phyloP scores from a whole-genome alignment of 1,140 invertebrate species.

The Pristionchus pacificus region DNA sequence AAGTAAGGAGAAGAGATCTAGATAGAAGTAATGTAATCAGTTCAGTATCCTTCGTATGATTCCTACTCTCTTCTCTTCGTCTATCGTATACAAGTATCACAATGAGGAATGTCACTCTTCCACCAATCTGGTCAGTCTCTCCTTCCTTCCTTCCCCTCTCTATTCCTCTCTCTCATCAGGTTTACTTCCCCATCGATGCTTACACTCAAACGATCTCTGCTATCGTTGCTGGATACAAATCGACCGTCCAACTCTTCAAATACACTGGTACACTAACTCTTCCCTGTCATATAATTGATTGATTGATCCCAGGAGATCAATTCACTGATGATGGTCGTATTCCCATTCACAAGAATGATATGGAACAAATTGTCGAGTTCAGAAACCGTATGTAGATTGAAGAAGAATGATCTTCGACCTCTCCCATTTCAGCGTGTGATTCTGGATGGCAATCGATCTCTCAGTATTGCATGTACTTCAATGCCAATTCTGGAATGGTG shows the following conservation, averaged over 20 bases:
- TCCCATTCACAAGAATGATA: background rate
- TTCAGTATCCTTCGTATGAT: constrained; percentile 20
- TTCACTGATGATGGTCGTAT: background rate
- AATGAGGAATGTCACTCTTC: constrained; percentile 4
- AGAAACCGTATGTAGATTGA: background rate
- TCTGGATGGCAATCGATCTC: constrained; percentile 16
- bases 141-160: background rate
- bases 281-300: background rate
- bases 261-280: background rate
- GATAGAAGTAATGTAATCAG: background rate
- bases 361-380: constrained; percentile 1
- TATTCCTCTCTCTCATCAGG: background rate
- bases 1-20: background rate
- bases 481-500: background rate
- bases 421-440: constrained; percentile 29
- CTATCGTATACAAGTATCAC: constrained; percentile 24
- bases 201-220: constrained; percentile 32
- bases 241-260: constrained; percentile 13
- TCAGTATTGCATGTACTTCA: constrained; percentile 23
- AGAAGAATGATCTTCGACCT: background rate
- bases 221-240: constrained; percentile 15
- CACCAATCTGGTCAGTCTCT: background rate
- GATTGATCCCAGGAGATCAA: background rate
- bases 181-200: constrained; percentile 36
- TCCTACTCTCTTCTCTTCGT: constrained; percentile 27